Conservation (phyloP, 2,113 vertebrate genomes). For the Uropsilus gracilis region DNA sequence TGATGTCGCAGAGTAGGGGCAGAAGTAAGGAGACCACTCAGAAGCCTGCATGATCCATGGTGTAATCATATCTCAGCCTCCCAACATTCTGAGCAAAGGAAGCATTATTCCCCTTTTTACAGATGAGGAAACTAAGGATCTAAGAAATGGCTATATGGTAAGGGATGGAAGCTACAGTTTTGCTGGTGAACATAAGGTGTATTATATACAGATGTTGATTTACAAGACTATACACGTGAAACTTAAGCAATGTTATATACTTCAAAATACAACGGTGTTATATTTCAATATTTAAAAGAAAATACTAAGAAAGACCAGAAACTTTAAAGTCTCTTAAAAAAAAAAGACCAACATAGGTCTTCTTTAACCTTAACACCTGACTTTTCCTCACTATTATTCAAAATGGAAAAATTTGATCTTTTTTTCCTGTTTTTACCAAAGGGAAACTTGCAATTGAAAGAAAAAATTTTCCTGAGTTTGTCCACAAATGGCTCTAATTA, state of each 20-base stretch:
- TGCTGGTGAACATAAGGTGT: too few relatives aligned
- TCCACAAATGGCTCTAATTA: background rate
- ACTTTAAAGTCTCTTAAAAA: too few relatives aligned
- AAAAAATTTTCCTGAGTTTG: background rate
- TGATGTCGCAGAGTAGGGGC: background rate
- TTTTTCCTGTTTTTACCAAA: constrained; percentile 3
- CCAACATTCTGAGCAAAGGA: background rate
- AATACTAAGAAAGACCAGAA: background rate
- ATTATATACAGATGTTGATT: too few relatives aligned
- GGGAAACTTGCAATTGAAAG: background rate
- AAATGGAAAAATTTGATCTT: background rate
- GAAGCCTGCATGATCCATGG: background rate
- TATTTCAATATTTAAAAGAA: too few relatives aligned
- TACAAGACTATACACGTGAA: too few relatives aligned
- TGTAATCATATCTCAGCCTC: background rate
- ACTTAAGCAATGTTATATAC: too few relatives aligned
- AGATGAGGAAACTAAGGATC: background rate
- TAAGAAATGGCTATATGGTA: background rate
- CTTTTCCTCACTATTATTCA: background rate
- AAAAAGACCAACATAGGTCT: background rate
- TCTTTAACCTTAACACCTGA: background rate
- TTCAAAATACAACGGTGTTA: too few relatives aligned
- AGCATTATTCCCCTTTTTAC: background rate
- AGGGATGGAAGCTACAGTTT: too few relatives aligned
- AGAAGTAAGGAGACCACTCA: background rate